These are phyloP conservation scores for Ormyrus pomaceus DNA, from an alignment of 2,888 invertebrate genomes.

Conservation along the genomic window DNA sequence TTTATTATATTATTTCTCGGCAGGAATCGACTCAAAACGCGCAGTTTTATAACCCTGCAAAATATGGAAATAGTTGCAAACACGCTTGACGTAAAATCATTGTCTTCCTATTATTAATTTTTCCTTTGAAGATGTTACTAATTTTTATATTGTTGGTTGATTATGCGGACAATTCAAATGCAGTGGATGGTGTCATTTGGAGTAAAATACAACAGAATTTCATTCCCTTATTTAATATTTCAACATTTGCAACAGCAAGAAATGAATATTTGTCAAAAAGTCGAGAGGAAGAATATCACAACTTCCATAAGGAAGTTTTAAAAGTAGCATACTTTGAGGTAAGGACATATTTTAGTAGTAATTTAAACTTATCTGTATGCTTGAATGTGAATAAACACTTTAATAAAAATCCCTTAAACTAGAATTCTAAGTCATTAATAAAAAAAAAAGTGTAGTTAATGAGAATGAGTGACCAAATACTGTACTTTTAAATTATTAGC, in stretches of 20 bases:
- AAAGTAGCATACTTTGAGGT: constrained; percentile 35
- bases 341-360: neutral
- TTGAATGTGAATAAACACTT: no score
- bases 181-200: constrained; percentile 31
- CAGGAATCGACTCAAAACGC: constrained; percentile 1
- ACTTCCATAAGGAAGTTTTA: constrained; percentile 21
- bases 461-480: no score
- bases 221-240: constrained; percentile 9
- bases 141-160: no score
- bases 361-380: no score
- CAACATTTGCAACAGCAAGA: neutral
- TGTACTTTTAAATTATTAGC: neutral
- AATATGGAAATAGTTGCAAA: no score
- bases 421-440: neutral
- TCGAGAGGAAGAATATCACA: constrained; percentile 24
- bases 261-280: neutral
- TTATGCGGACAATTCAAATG: no score
- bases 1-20: neutral
- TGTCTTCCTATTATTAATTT: no score
- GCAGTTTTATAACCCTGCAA: no score
- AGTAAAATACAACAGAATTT: neutral
- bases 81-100: no score
- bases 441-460: neutral
- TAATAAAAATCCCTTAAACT: neutral
- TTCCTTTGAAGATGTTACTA: no score